Evolutionary conservation across 2,888 invertebrate species (phyloP), one percentile per base, ranked within the genome.

Genomic region (Hartigia nigra): DNA sequence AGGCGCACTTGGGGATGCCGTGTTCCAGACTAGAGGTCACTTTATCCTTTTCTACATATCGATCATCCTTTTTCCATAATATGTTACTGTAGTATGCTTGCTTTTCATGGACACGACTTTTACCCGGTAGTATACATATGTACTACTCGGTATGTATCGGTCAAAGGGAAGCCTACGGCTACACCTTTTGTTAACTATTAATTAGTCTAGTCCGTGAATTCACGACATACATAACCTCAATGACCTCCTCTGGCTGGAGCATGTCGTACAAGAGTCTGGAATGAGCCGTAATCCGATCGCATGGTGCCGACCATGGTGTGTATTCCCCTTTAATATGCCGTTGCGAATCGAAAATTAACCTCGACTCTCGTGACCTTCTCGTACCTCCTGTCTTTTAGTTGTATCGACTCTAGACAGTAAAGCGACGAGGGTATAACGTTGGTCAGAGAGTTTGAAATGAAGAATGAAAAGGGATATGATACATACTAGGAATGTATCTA

Each of bases 1-100:
- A 82, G 81, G 79, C 80, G 69, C 81, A 78, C 79, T 77, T 76
- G 78, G 80, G 81, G 79, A 82, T 84, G 81, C 79, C 79, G 74
- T 39, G 74, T 81, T 81, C 76, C 31, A 76, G 39, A 34, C 1
- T 70, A 12, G 2, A 70, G 31, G 31, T 32, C 14, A 31, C 14
- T 70, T 70, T 32, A 31, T 70, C 70, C 14, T 31, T 14, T 31
- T 70, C 23, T 12, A 70, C 12, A 34, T 12, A 72, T 9, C 9
- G 31, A 72, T 72, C 12, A 12, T 12, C 72, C 72, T 31, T 72
- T 9, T 72, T 72, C 32, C 31, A 34, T 72, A 34, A 4, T 34
- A 31, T 4, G 72, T 34, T 12, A 72, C 72, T 2, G 55, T 9
- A 23, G 9, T 55, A 23, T 55, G 23, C 55, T 23, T 23, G 55